phyloP scores from a whole-genome alignment of 2,797 vertebrate genomes.

The Alcedo quadribrachys region DNA sequence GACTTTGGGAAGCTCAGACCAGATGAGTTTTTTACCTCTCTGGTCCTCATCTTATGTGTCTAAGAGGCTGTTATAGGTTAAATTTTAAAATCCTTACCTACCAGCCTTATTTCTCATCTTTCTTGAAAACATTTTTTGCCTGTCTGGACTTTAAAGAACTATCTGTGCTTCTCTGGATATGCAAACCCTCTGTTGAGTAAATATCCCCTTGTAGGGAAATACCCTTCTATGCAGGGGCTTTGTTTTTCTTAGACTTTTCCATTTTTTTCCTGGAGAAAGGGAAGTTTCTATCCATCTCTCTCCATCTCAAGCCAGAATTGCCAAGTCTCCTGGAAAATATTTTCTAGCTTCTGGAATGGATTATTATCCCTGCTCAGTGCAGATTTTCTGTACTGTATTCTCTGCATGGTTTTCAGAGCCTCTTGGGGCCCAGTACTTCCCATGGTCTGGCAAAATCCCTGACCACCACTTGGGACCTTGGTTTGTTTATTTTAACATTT shows the following conservation, averaged over 20 bases:
- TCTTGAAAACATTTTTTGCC: neutral
- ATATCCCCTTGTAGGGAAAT: neutral
- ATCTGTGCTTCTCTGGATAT: neutral
- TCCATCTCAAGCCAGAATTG: slow-evolving; percentile 45
- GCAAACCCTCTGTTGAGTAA: neutral
- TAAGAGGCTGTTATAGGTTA: neutral
- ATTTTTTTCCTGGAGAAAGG: slow-evolving; percentile 23
- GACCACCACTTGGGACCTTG: slow-evolving; percentile 30
- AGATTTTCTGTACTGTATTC: slow-evolving; percentile 38
- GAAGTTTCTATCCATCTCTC: neutral
- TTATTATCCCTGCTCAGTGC: slow-evolving; percentile 48
- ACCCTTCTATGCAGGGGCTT: neutral
- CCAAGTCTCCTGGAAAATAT: slow-evolving; percentile 68
- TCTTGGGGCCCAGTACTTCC: slow-evolving; percentile 25
- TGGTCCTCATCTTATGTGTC: neutral
- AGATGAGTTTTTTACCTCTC: neutral
- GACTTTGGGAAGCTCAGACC: neutral
- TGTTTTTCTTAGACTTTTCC: neutral
- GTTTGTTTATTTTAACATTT: slow-evolving; percentile 65
- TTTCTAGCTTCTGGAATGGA: slow-evolving; percentile 62
- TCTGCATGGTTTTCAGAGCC: slow-evolving; percentile 60
- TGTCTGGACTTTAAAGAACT: neutral
- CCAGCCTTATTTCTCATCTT: neutral
- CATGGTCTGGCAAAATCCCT: slow-evolving; percentile 64
- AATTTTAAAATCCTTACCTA: neutral